These are phyloP conservation scores for Corella eumyota DNA, from an alignment of 23 tunicate genomes.

Conservation along the genomic window DNA sequence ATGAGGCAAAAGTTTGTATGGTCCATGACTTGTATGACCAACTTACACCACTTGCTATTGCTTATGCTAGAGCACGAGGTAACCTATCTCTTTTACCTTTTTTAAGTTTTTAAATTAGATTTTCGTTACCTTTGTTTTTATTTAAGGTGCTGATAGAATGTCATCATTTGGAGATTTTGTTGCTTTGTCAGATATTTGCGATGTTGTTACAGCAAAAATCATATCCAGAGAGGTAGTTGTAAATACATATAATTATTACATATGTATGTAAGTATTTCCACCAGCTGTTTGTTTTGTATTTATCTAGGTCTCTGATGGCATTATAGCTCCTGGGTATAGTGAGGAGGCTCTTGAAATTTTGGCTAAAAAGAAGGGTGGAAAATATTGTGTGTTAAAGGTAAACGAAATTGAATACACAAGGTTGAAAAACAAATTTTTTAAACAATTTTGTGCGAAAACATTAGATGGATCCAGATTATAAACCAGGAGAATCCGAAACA, in stretches of 20 bases:
- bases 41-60: constrained; percentile 62
- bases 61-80: constrained; percentile 93
- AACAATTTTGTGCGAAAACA: background rate
- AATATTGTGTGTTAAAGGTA: constrained; percentile 65
- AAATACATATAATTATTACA: background rate
- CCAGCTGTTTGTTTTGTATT: background rate
- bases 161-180: constrained; percentile 93
- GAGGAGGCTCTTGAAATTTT: constrained; percentile 44
- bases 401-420: background rate
- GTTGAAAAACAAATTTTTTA: background rate
- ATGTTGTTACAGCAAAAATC: constrained; percentile 61
- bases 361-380: constrained; percentile 62
- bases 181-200: constrained; percentile 74
- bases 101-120: background rate
- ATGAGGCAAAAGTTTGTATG: constrained; percentile 75
- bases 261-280: background rate
- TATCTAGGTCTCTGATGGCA: constrained; percentile 87
- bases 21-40: constrained; percentile 45
- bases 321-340: constrained; percentile 69
- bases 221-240: constrained; percentile 77
- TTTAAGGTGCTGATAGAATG: constrained; percentile 83
- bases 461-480: constrained; percentile 70
- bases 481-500: constrained; percentile 60
- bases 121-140: background rate
- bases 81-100: background rate